Base-by-base conservation (phyloP, 2,888 invertebrate genomes). In the Microchrysa polita region DNA sequence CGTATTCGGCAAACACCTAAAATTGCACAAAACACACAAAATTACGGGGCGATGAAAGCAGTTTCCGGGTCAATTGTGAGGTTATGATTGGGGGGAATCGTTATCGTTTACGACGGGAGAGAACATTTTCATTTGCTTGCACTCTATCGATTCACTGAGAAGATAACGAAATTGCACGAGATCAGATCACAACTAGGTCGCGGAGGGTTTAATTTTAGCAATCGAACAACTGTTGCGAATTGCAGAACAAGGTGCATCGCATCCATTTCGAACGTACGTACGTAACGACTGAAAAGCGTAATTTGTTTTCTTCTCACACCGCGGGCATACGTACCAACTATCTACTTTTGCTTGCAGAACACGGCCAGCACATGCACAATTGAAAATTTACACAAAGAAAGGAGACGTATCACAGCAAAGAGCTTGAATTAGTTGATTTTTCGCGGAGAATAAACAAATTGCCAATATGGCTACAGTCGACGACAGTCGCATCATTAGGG, bases 1-100 rank as follows among this genome's bases (percentile, higher is more conserved):
- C 76, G 76, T 85, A 81, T n/a, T 80, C 77, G 57, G 85, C 83
- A 52, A 80, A 79, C 63, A 85, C 84, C 78, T 82, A 78, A 18
- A 69, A 57, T 34, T n/a, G n/a, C n/a, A 40, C 10, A 52, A 34
- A 53, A 14, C 10, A 22, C 52, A 34, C 2, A 27, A 5, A n/a
- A 67, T 53, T 53, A n/a, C n/a, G 9, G n/a, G 20, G 22, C 53
- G 23, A 16, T 67, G 53, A n/a, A 18, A 27, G n/a, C 12, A 1
- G 14, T 10, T 14, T 42, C 53, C n/a, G 27, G n/a, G 20, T 16
- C 53, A 67, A 23, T 5, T 27, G 14, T 67, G 52, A 67, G 67
- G 67, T 67, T 67, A 52, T 52, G n/a, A 67, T 7, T 7, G 27
- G 23, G 22, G n/a, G n/a, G n/a, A n/a, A n/a, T n/a, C n/a, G n/a